Percentiles rank a stretch among this genome's conserved stretches.
Conservation (phyloP, 2,113 vertebrate species). For the Daubentonia madagascariensis region DNA sequence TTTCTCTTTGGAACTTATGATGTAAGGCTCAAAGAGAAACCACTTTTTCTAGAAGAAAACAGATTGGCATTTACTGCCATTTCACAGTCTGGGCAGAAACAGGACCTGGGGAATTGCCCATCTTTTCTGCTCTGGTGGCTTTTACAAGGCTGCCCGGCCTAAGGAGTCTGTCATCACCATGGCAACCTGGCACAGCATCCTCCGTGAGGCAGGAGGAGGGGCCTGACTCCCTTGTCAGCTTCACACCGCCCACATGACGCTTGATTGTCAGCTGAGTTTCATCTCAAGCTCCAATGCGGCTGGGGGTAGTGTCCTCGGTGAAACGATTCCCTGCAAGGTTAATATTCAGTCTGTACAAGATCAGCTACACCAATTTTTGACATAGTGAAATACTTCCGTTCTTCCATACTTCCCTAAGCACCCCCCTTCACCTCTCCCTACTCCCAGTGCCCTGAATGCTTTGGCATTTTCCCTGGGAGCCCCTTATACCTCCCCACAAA, state of each 20-base stretch:
- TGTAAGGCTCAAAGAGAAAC: background rate
- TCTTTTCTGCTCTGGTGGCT: slow-evolving; percentile 51
- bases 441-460: background rate
- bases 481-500: background rate
- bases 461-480: background rate
- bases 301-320: background rate
- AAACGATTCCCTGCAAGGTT: background rate
- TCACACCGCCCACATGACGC: background rate
- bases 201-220: background rate
- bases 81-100: slow-evolving; percentile 40
- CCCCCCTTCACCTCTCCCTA: too few relatives aligned
- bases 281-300: background rate
- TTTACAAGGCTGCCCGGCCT: slow-evolving; percentile 36
- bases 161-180: slow-evolving; percentile 37
- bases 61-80: slow-evolving; percentile 57
- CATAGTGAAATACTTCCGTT: background rate
- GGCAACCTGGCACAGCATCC: slow-evolving; percentile 44
- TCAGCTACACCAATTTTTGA: background rate
- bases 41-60: slow-evolving; percentile 47
- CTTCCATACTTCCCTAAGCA: background rate
- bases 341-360: background rate
- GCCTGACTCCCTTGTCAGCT: background rate
- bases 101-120: background rate
- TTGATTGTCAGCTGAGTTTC: background rate
- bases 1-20: slow-evolving; percentile 3